Conservation (phyloP, 2,888 invertebrate genomes). For the Chymomyza amoena region DNA sequence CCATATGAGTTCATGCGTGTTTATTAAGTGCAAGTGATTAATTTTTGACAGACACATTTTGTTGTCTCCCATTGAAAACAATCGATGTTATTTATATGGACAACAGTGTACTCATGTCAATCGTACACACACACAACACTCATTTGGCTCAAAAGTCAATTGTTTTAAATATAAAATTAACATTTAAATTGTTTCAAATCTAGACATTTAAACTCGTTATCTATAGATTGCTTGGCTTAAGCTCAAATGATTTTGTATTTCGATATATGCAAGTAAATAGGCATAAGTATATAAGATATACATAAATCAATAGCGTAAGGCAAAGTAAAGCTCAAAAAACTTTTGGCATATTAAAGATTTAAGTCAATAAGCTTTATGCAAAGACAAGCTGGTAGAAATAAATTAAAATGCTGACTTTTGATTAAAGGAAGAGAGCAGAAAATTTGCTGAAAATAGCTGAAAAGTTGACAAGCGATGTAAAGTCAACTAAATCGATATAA, state of each 20-base stretch:
- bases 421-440: not conserved
- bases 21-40: slow-evolving; percentile 72
- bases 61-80: slow-evolving; percentile 67
- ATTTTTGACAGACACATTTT: slow-evolving; percentile 73
- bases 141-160: not conserved
- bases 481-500: not conserved
- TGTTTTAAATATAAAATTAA: not conserved
- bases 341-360: not conserved
- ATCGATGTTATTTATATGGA: slow-evolving; percentile 49
- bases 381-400: not conserved
- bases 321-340: not conserved
- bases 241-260: not conserved
- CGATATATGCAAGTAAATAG: not conserved
- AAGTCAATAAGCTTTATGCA: not conserved
- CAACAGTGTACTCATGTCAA: not conserved
- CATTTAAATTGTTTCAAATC: not conserved
- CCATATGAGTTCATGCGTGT: slow-evolving; percentile 22
- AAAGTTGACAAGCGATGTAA: not conserved
- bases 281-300: not conserved
- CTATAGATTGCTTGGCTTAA: not conserved
- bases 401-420: not conserved
- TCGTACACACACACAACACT: not conserved
- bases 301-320: not conserved
- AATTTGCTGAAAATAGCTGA: not conserved
- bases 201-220: not conserved